Evolutionary conservation across 2,797 vertebrate species (phyloP), one percentile per base, ranked within the genome.

Genomic region (Argentina silus): DNA sequence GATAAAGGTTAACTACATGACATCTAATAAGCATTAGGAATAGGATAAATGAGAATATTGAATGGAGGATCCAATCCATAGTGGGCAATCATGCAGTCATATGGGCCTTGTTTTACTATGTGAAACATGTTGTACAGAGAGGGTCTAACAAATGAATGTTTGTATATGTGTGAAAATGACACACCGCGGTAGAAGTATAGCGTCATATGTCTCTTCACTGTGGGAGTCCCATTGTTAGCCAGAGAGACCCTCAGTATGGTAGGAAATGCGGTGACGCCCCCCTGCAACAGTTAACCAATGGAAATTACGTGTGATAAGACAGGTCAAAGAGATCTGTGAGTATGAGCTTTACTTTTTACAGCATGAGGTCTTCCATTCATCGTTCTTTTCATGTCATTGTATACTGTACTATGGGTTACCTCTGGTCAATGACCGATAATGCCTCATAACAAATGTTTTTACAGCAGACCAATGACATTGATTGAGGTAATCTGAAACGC

Each of bases 201-300:
- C 0, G 67, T 75, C 72, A 69, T 62, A 72, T 72, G 76, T 86
- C 83, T 78, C 75, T 50, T 73, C 82, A 56, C 76, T 65, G 70
- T 76, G 67, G 85, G 83, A 81, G 74, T 72, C 68, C 78, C 68
- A 86, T 88, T 91, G 89, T 91, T 81, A 78, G 70, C 70, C 48
- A 77, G 83, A 77, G 73, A 73, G 17, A 9, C 44, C 62, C 47
- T 71, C 7, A 74, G 68, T 57, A 70, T 78, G 86, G 87, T 36
- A 85, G 87, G 87, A 90, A 87, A 75, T 57, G 76, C 78, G 74
- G 74, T 14, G 44, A 79, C 45, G 69, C 77, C 67, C 67, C 1
- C 70, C 27, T 59, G 2, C 74, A 77, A 84, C 44, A 71, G 53
- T 76, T 74, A 69, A 65, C 17, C 67, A 7, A 44, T 50, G 21